Base-by-base conservation (phyloP, 2,888 invertebrate genomes). In the Deroplatys truncata region DNA sequence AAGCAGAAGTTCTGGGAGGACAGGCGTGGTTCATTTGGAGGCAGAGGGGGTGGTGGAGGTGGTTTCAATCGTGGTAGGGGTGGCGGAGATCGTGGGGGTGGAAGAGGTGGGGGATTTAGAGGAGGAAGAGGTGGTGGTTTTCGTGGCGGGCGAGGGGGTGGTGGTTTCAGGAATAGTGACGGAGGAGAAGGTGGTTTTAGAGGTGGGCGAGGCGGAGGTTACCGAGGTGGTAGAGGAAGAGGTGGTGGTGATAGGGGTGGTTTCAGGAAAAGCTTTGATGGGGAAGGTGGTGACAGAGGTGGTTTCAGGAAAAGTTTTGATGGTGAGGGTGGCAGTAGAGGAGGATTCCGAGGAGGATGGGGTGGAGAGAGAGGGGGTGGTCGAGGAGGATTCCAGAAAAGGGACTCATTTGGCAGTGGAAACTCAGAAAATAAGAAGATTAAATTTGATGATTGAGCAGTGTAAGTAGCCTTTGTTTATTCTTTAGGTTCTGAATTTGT, bases 401-500 rank as follows among this genome's bases (percentile, higher is more conserved):
- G 88, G 29, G 88, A 90, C 29, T 89, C 90, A 2, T 91, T 90
- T 84, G 90, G 90, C 28, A 85, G 90, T 20, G 56, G 56, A 28
- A 90, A 83, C 84, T 49, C 72, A n/a, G 49, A 90, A 93, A 97
- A 97, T 93, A 97, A 97, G 94, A 97, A 97, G 94, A 97, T 97
- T 90, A 95, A 94, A 89, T 97, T 97, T 93, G 96, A 96, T 91
- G 92, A 94, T 92, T 93, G 92, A 87, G 35, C 29, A 29, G 35
- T 72, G 87, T 87, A 28, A 87, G 87, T 87, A 20, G 7, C 43
- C 43, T 43, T 31, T 43, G 13, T 43, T 43, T 43, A 13, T 43
- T 5, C 35, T 43, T 10, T 10, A 10, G 43, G 13, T 13, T 43
- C 43, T 43, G 13, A 43, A 43, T 43, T 43, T 43, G 43, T 13